Base-by-base conservation (phyloP, 2,888 invertebrate genomes). In the Folsomia manolachei region DNA sequence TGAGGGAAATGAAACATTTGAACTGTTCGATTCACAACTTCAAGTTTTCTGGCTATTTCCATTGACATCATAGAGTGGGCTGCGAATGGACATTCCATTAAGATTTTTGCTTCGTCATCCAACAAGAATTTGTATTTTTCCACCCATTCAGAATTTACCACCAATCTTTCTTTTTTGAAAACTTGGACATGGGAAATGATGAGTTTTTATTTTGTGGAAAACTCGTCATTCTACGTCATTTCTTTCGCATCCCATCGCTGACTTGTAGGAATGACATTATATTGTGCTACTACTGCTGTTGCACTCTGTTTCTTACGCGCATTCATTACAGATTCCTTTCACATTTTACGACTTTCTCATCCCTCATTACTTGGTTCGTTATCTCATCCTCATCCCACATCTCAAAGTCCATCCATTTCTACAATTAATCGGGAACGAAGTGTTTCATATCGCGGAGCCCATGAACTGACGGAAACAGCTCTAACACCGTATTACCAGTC, bases 301-400 rank as follows among this genome's bases (percentile, higher is more conserved):
- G 7, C 21, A 56, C 21, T n/a, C 7, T 56, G 56, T 21, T 56
- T 56, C 56, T 56, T 19, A 18, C 21, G 11, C 21, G 21, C 71
- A 67, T 71, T 71, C 71, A 71, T 71, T 71, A 71, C 61, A 61
- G 65, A 71, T 71, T 71, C 71, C 62, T 66, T 66, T 67, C 71
- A 52, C 71, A 66, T 71, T 66, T 63, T 27, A 27, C 62, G 21
- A 39, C 63, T 53, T 27, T 26, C 27, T 7, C 14, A 64, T 19
- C 66, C 39, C 24, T 66, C 66, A 25, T 9, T 53, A 66, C 56
- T 56, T 56, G 56, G 19, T 56, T 56, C 56, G 56, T 56, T 56
- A 56, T 56, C 56, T 56, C 56, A n/a, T 56, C 56, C 21, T 19
- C 51, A 51, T 18, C 4, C 56, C 4, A 19, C n/a, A 56, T 56